A percentile compares a stretch with the other conserved stretches of the same genome.
Conservation (phyloP, 2,888 invertebrate species). For the Oasisia sp. region DNA sequence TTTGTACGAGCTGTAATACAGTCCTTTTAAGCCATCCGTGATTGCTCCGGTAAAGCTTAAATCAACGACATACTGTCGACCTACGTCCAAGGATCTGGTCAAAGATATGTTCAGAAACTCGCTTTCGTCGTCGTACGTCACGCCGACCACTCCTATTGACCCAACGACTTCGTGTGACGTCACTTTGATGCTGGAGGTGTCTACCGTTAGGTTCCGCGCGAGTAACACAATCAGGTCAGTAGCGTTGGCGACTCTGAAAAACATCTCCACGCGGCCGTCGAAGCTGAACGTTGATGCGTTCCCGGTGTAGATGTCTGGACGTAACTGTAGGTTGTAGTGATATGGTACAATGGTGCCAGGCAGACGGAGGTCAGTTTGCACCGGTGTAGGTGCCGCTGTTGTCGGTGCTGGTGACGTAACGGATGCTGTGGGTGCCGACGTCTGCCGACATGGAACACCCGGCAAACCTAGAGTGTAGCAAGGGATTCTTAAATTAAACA, state of each 20-base stretch:
- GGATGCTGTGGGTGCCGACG: not conserved
- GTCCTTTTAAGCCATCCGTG: not conserved
- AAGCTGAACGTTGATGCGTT: not conserved
- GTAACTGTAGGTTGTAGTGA: not conserved
- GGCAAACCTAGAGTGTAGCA: not conserved
- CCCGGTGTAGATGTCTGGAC: not conserved
- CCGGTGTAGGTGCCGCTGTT: not conserved
- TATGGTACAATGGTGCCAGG: not conserved
- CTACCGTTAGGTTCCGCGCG: not conserved
- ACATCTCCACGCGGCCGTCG: not conserved
- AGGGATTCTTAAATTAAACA: not conserved
- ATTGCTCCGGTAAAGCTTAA: not conserved
- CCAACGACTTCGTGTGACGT: not conserved
- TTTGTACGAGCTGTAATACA: slow-evolving; percentile 2
- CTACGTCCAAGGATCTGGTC: not conserved
- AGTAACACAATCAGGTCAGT: not conserved
- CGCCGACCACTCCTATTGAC: not conserved
- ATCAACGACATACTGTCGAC: not conserved
- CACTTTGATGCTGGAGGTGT: not conserved
- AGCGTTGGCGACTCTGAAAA: not conserved
- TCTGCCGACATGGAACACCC: not conserved
- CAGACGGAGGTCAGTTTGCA: not conserved
- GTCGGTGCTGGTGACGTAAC: not conserved
- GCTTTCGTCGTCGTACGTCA: not conserved
- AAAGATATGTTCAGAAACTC: not conserved